Evolutionary conservation across 2,888 invertebrate species (phyloP), one percentile per base, ranked within the genome.

Genomic region (Thera britannica): DNA sequence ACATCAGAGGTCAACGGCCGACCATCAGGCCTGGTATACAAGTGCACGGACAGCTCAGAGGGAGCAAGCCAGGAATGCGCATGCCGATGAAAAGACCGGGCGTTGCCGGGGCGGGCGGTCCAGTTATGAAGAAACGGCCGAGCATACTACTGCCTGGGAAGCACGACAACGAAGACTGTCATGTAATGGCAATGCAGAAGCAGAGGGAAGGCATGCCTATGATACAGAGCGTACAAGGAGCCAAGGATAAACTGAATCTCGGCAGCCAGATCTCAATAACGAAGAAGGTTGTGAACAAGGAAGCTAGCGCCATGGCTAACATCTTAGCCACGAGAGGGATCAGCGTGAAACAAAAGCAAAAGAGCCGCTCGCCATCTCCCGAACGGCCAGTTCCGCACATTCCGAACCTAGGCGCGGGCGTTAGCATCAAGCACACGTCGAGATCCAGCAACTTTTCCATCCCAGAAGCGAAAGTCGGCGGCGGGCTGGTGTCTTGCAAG

Each of bases 321-420:
- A 96, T 97, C 67, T 86, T 97, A 68, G 97, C 97, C 2, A 96
- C 96, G 5, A 92, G 97, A 71, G 97, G 97, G 2, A 97, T 97
- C 65, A 97, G 97, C 48, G 95, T 97, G 0, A 97, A 97, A 57
- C 95, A 95, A 54, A 96, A 96, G 57, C 94, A 95, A 38, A 95
- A 93, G 78, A 87, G 90, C 72, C 83, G 93, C 8, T 89, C 90
- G 11, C 89, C 93, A 1, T 87, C 90, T 41, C 91, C 94, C 1
- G 90, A 94, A 72, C 81, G 90, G 36, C 89, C 93, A 0, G 72
- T 91, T 1, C 91, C 94, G 3, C 90, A 94, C 71, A 90, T 94
- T 58, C 90, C 92, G 62, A 87, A 94, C 83, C 76, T 94, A 67
- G 87, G 95, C 80, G 92, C 93, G 2, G 93, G 91, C 59, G 88